Base-by-base conservation (phyloP, 2,797 vertebrate genomes). In the Acrocephalus scirpaceus region DNA sequence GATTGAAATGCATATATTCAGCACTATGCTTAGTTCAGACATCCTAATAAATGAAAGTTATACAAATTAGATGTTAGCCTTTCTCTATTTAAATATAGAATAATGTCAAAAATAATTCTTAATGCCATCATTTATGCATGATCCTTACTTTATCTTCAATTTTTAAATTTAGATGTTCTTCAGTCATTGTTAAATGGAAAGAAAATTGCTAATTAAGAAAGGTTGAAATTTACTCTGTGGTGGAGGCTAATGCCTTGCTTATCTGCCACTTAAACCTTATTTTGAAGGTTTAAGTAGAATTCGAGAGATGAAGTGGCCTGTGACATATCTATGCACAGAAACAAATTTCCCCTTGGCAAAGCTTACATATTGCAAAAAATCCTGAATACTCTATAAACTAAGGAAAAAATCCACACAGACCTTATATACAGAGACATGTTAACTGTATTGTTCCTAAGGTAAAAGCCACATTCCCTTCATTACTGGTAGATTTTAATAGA, bases 401-500 rank as follows among this genome's bases (percentile, higher is more conserved):
- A 47, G 15, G 48, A 78, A 86, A 81, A 81, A 62, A 69, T 25
- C 40, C 25, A 47, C 29, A 38, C 18, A 53, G 44, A 67, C 10
- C 25, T 90, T 38, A 45, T 11, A 14, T 12, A 58, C 4, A 73
- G 15, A 53, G 14, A 17, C 14, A 50, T 16, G 8, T 34, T 76
- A 87, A 87, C 50, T 25, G 14, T 48, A 91, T 90, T 90, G 19
- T 34, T 87, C 84, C 69, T 72, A 26, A 81, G 54, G 27, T 82
- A 92, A 94, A 87, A 83, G n/a, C 0, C 22, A 61, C 30, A 64
- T 56, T 70, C 45, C 16, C 38, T 72, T 74, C 51, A 45, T 76
- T 91, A 56, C 79, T 87, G 9, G n/a, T 70, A 61, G 44, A 70
- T 81, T 92, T 89, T 88, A 97, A 91, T 13, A 84, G 61, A 96